Base-by-base conservation (phyloP, 2,888 invertebrate species). In the Heteromyza rotundicornis region DNA sequence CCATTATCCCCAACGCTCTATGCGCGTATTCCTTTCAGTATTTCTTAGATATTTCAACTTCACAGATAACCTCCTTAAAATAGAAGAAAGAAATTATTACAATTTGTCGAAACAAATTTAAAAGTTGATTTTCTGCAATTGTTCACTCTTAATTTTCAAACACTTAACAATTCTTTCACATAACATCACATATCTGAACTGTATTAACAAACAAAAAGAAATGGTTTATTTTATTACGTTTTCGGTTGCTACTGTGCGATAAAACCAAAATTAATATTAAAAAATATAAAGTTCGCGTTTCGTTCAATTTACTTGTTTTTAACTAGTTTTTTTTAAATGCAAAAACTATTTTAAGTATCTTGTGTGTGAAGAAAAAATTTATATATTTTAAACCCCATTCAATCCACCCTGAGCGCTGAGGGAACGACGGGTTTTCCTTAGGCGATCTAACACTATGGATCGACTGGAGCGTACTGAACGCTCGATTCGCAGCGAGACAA, bases 381-480 rank as follows among this genome's bases (percentile, higher is more conserved):
- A 60, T 49, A 51, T 35, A 56, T 62, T 64, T 64, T 58, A 70
- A 69, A 68, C 70, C 74, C 70, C 71, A 73, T 74, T 69, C 69
- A 72, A 71, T n/a, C n/a, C n/a, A n/a, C 73, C 71, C 69, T 62
- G 62, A 64, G 64, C 68, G 59, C 57, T 67, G 67, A 69, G 74
- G 71, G 75, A 72, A 69, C 72, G 66, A 68, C 61, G 66, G 63
- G 60, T 50, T 64, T 40, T 56, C 52, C 57, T 53, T 56, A 56
- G 64, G 62, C 77, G 82, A 80, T 80, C 80, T 79, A 76, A 75
- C 77, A 76, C 75, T 76, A 72, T 75, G 78, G 77, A 80, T 80
- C 79, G 82, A 79, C 80, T 77, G 78, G 74, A 80, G 76, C 78
- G 81, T 76, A 83, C 82, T 83, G 77, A 80, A 75, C 73, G 74